Evolutionary conservation across 2,113 vertebrate species (phyloP), one percentile per base, ranked within the genome.

Genomic region (Lutjanus erythropterus): DNA sequence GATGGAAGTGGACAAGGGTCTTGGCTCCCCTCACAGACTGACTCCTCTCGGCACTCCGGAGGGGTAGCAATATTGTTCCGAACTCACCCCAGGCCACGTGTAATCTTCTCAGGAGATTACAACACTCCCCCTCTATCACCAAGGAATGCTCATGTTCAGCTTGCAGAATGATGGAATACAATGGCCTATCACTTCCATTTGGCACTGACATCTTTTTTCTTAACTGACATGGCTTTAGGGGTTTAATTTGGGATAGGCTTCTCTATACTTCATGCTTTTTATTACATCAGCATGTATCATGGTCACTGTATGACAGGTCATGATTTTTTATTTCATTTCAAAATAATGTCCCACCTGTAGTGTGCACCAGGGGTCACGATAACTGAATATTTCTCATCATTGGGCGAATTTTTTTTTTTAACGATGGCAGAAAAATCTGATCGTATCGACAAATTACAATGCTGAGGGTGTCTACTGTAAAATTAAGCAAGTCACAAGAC

Each of bases 41-140:
- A 92, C 88, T 92, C 84, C 84, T 68, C 85, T 88, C 88, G 70
- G 78, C 69, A 83, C 75, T 87, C 74, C 75, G 75, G 83, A 89
- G 46, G 83, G 87, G 88, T 52, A 14, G 85, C 80, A 92, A 91
- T 93, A 93, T 92, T 92, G 87, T 91, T 91, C 81, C 62, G 23
- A 81, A 80, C 82, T 87, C 88, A 89, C 93, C 89, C 71, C 47
- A 42, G 89, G 90, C 90, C 88, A 85, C 31, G 44, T 88, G 90
- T 90, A 93, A 94, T 94, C 92, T 93, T 92, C 91, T 92, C 88
- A 75, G 84, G 86, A 92, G 87, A 93, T 93, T 92, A 91, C 87
- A 89, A 72, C 74, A 70, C 84, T 80, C 84, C 71, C 37, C 74
- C 58, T 65, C 77, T 56, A 86, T 84, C 83, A 75, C 73, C 35